Evolutionary conservation across 1,140 invertebrate species (phyloP), one percentile per base, ranked within the genome.

Genomic region (Chionoecetes opilio): DNA sequence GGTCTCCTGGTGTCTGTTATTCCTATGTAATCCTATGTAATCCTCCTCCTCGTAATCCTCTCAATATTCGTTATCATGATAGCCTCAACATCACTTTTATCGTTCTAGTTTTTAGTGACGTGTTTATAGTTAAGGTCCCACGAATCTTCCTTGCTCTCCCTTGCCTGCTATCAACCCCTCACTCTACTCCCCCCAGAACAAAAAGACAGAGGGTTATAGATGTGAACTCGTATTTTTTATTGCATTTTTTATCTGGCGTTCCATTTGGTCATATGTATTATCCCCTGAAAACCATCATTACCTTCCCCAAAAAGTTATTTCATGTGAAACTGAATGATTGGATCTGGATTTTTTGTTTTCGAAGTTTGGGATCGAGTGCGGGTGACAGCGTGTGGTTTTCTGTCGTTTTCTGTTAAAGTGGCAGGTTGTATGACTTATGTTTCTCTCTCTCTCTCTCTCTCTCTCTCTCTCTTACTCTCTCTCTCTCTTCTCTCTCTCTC

Each of bases 401-500:
- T 46, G 41, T 46, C 41, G 41, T 46, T 46, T 46, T 46, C 41
- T 46, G 41, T 46, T 46, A 37, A 38, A 34, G 85, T 17, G 14
- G 26, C 63, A 21, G 63, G 21, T 75, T 46, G 5, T 46, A 3
- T 9, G 53, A 32, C 35, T 29, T 31, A 17, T 17, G 3, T 90
- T 29, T n/a, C 35, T 90, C 88, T 90, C 35, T 41, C n/a, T 90
- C 88, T 90, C 38, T 38, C 88, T 38, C 34, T 90, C 34, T 90
- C 38, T 38, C 88, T 46, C 34, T 38, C 34, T 90, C 38, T 38
- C 34, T 38, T 14, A 41, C 88, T 31, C 34, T 38, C 29, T 41
- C 88, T n/a, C 38, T n/a, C 88, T 37, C 88, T 17, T 90, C 88
- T 31, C 34, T 38, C 29, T 41, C 88, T n/a, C 38, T n/a, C 88